Percentiles rank a stretch among this genome's conserved stretches.
These are phyloP conservation scores for Cotesia chilonis DNA, from an alignment of 1,140 invertebrate genomes.

Conservation along the genomic window DNA sequence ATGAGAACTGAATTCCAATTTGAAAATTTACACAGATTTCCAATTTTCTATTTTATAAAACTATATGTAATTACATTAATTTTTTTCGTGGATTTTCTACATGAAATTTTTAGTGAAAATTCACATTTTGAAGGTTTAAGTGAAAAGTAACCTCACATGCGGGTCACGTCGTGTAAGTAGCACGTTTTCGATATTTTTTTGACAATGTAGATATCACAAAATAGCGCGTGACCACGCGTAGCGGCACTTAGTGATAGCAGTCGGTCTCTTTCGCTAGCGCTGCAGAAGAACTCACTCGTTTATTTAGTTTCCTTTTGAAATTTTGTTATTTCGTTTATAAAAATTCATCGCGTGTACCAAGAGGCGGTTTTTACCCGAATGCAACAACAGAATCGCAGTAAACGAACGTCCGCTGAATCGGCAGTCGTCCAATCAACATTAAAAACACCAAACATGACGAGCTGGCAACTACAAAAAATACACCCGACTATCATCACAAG, in stretches of 20 bases:
- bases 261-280: too few relatives aligned
- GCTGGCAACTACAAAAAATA: constrained; percentile 18
- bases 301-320: constrained; percentile 22
- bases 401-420: constrained; percentile 62
- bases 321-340: constrained; percentile 13
- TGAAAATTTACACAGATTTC: too few relatives aligned
- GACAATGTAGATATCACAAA: constrained; percentile 36
- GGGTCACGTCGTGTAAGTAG: constrained; percentile 36
- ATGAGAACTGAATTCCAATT: too few relatives aligned
- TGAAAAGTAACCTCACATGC: constrained; percentile 22
- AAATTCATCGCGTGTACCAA: constrained; percentile 28
- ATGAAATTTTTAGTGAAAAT: not conserved
- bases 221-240: constrained; percentile 29
- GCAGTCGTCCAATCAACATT: constrained; percentile 65
- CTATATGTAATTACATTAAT: too few relatives aligned
- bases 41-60: too few relatives aligned
- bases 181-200: constrained; percentile 40
- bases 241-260: not conserved
- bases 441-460: constrained; percentile 59
- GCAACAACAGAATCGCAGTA: constrained; percentile 54
- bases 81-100: constrained; percentile 25
- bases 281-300: not conserved
- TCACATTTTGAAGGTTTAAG: not conserved
- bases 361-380: not conserved
- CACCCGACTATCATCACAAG: constrained; percentile 5